Conservation (phyloP, 2,888 invertebrate genomes). For the Volucella bombylans region DNA sequence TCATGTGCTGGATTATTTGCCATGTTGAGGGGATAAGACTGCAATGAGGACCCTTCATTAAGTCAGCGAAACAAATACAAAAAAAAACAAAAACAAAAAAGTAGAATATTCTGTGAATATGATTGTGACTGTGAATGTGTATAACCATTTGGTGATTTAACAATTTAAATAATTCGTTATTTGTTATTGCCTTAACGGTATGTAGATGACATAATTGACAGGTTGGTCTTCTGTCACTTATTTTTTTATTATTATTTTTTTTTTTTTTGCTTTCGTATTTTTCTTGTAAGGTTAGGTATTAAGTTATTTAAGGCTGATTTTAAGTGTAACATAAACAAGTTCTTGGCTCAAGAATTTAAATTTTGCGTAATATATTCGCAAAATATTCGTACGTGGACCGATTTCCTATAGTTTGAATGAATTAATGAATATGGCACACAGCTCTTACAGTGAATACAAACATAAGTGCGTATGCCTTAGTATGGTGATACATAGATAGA, state of each 20-base stretch:
- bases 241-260: neutral
- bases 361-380: no score
- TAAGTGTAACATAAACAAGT: no score
- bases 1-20: slow-evolving; percentile 79
- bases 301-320: no score
- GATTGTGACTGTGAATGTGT: neutral
- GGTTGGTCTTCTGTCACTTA: neutral
- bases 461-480: no score
- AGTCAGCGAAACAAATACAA: no score
- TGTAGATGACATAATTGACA: slow-evolving; percentile 13
- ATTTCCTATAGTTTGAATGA: no score
- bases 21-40: slow-evolving; percentile 77
- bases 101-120: slow-evolving; percentile 7
- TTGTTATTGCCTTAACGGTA: slow-evolving; percentile 3
- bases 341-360: no score
- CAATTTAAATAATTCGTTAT: slow-evolving; percentile 26
- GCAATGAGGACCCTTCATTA: neutral
- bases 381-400: no score
- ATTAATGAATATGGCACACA: no score
- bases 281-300: no score
- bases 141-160: slow-evolving; percentile 4
- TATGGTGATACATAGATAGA: no score
- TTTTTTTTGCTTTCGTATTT: neutral
- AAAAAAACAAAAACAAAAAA: neutral
- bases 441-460: no score